These are phyloP conservation scores for Tryphoninae sp. DNA, from an alignment of 2,888 invertebrate genomes.

Conservation along the genomic window DNA sequence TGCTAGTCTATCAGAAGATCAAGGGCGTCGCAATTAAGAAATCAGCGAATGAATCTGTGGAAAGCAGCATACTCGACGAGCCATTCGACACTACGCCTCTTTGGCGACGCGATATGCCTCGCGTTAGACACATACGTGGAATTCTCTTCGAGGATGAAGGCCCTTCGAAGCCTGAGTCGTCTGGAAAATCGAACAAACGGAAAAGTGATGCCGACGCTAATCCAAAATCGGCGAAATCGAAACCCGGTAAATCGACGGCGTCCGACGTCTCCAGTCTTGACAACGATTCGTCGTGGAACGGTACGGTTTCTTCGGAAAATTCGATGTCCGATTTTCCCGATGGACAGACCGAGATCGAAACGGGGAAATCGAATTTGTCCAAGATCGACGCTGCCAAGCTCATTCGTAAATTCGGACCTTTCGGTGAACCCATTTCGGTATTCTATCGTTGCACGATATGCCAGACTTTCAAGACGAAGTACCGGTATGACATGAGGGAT, in stretches of 20 bases:
- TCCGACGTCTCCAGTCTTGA: slow-evolving; percentile 65
- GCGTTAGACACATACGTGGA: slow-evolving; percentile 84
- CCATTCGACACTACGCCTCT: slow-evolving; percentile 84
- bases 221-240: slow-evolving; percentile 69
- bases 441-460: slow-evolving; percentile 86
- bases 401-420: slow-evolving; percentile 74
- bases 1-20: slow-evolving; percentile 83
- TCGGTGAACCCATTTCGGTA: slow-evolving; percentile 83
- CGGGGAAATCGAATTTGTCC: neutral
- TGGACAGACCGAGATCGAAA: slow-evolving; percentile 26
- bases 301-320: slow-evolving; percentile 33
- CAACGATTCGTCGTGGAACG: slow-evolving; percentile 34
- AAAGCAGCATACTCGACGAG: slow-evolving; percentile 71
- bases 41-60: slow-evolving; percentile 71
- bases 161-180: slow-evolving; percentile 75
- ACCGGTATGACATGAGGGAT: slow-evolving; percentile 84
- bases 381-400: slow-evolving; percentile 45
- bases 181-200: slow-evolving; percentile 67
- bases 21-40: slow-evolving; percentile 74
- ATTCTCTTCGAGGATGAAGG: slow-evolving; percentile 84
- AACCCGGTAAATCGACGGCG: slow-evolving; percentile 67
- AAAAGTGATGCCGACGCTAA: slow-evolving; percentile 69
- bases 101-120: slow-evolving; percentile 84
- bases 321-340: slow-evolving; percentile 39
- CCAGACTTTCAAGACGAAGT: slow-evolving; percentile 83